phyloP scores from a whole-genome alignment of 2,888 invertebrate species.

The Apamea crenata region DNA sequence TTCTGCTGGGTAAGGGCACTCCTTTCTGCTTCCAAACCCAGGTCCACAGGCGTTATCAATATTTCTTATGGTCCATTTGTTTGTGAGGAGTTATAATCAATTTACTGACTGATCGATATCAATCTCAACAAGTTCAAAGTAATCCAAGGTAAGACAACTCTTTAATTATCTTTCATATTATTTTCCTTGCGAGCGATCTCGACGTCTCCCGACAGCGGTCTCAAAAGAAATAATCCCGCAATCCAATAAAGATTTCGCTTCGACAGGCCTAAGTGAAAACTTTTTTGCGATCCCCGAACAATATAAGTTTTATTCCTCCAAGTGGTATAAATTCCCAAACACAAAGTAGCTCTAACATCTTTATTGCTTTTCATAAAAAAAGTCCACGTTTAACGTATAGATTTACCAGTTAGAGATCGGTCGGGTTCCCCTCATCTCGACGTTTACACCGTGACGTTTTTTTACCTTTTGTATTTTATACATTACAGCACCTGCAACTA shows the following conservation, averaged over 20 bases:
- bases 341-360: slow-evolving; percentile 90
- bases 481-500: slow-evolving; percentile 69
- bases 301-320: slow-evolving; percentile 89
- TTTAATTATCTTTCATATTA: slow-evolving; percentile 74
- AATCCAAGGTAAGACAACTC: slow-evolving; percentile 49
- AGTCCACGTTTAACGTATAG: slow-evolving; percentile 84
- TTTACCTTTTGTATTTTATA: slow-evolving; percentile 74
- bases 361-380: slow-evolving; percentile 90
- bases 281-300: slow-evolving; percentile 88
- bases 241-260: slow-evolving; percentile 88
- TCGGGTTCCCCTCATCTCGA: slow-evolving; percentile 74
- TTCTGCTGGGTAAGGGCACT: not conserved
- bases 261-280: slow-evolving; percentile 88
- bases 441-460: slow-evolving; percentile 72
- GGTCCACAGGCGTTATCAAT: not conserved
- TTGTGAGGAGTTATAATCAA: not conserved
- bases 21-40: not conserved
- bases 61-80: not conserved
- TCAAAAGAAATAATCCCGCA: slow-evolving; percentile 86
- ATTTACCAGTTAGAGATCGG: slow-evolving; percentile 81
- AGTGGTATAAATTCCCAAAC: slow-evolving; percentile 89
- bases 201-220: slow-evolving; percentile 72
- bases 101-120: slow-evolving; percentile 19
- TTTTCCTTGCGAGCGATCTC: slow-evolving; percentile 76
- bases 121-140: slow-evolving; percentile 27